Evolutionary conservation across 37 sponge, comb jelly and placozoan species (phyloP).

Genomic region (Oopsacas minuta): DNA sequence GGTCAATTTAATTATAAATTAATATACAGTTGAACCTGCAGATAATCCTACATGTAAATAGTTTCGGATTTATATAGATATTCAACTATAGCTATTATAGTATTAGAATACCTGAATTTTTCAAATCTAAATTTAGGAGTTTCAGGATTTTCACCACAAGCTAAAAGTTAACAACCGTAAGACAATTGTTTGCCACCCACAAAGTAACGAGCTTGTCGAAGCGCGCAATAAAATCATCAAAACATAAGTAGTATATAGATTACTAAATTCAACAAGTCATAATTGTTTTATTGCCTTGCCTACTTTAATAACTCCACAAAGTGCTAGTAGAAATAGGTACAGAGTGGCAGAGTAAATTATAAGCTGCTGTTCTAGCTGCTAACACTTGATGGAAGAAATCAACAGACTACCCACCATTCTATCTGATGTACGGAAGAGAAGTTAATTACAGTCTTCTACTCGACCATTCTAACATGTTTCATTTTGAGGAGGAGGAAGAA

Average conservation of each 20-base stretch:
- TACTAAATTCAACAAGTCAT: neutral
- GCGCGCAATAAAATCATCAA: conserved; percentile 7
- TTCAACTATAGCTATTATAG: neutral
- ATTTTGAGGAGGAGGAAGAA: neutral
- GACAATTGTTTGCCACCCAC: neutral
- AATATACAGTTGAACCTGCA: no score
- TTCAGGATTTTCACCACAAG: conserved; percentile 4
- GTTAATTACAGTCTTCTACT: neutral
- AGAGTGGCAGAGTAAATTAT: neutral
- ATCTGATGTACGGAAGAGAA: conserved; percentile 9
- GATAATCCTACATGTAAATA: no score
- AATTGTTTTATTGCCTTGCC: neutral
- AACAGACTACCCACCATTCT: conserved; percentile 11
- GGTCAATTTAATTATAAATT: no score
- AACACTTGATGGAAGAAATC: conserved; percentile 14
- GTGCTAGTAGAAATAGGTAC: neutral
- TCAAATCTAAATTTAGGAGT: neutral
- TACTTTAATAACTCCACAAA: conserved; percentile 14
- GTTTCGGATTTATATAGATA: no score
- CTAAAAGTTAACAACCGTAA: neutral
- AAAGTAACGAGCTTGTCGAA: neutral
- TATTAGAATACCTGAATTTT: neutral
- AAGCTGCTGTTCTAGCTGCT: conserved; percentile 14
- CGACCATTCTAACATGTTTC: neutral
- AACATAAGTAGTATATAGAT: neutral